Evolutionary conservation across 2,797 vertebrate genomes (phyloP).

Genomic region (Chromis chromis): DNA sequence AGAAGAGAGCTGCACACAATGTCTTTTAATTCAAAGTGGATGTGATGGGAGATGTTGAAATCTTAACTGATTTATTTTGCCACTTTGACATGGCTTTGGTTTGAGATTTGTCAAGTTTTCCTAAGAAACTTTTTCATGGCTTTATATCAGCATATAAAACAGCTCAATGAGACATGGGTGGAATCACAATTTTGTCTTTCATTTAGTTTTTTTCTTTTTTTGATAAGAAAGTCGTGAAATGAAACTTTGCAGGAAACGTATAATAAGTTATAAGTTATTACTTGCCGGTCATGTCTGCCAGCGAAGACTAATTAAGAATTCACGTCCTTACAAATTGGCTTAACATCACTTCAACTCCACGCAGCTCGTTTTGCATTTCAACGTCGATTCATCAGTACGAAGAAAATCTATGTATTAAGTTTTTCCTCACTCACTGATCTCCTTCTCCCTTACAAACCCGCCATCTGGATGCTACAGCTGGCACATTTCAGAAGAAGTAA

Average conservation of each 20-base stretch:
- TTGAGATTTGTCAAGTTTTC: constrained; percentile 5
- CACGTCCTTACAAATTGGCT: constrained; percentile 16
- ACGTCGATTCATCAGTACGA: constrained; percentile 13
- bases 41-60: background rate
- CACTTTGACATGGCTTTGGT: constrained; percentile 3
- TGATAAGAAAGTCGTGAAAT: background rate
- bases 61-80: background rate
- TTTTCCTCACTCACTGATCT: constrained; percentile 21
- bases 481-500: constrained; percentile 4
- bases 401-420: background rate
- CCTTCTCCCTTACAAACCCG: background rate
- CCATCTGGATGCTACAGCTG: constrained; percentile 11
- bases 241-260: constrained; percentile 9
- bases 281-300: constrained; percentile 6
- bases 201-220: background rate
- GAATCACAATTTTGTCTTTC: background rate
- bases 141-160: background rate
- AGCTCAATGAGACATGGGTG: background rate
- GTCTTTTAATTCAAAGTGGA: background rate
- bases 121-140: background rate
- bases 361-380: constrained; percentile 22
- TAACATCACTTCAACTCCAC: constrained; percentile 19
- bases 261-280: constrained; percentile 4
- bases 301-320: constrained; percentile 26
- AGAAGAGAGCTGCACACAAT: background rate